Conservation (phyloP, 2,888 invertebrate genomes). For the Thysanoteuthis rhombus region DNA sequence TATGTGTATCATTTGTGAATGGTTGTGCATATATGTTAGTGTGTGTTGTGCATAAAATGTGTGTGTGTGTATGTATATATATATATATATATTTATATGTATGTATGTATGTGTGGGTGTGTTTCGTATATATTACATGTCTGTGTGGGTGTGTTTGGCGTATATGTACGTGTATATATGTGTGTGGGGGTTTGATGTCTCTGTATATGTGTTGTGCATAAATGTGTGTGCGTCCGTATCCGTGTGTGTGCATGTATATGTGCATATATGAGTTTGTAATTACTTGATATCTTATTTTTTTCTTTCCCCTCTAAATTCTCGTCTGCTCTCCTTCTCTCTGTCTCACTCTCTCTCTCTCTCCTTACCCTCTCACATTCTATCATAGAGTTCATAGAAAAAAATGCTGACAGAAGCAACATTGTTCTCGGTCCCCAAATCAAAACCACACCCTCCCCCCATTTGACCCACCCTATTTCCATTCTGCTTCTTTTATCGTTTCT, state of each 20-base stretch:
- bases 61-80: neutral
- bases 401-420: too few relatives aligned
- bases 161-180: neutral
- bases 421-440: too few relatives aligned
- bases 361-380: too few relatives aligned
- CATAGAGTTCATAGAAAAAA: too few relatives aligned
- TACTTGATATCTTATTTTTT: too few relatives aligned
- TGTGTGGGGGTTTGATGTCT: neutral
- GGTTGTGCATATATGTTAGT: neutral
- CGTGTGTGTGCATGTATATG: neutral
- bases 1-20: too few relatives aligned
- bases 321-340: too few relatives aligned
- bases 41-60: neutral
- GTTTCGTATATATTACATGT: neutral
- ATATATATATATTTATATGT: neutral
- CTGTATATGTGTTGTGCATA: neutral
- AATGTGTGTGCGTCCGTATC: neutral
- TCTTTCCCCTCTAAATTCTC: too few relatives aligned
- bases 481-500: too few relatives aligned
- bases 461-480: too few relatives aligned
- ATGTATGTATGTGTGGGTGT: neutral
- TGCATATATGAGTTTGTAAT: neutral
- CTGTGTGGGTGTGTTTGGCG: neutral
- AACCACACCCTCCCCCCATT: too few relatives aligned
- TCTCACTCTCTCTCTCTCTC: too few relatives aligned